Conservation (phyloP, 1,140 invertebrate genomes). For the Ostrea edulis region DNA sequence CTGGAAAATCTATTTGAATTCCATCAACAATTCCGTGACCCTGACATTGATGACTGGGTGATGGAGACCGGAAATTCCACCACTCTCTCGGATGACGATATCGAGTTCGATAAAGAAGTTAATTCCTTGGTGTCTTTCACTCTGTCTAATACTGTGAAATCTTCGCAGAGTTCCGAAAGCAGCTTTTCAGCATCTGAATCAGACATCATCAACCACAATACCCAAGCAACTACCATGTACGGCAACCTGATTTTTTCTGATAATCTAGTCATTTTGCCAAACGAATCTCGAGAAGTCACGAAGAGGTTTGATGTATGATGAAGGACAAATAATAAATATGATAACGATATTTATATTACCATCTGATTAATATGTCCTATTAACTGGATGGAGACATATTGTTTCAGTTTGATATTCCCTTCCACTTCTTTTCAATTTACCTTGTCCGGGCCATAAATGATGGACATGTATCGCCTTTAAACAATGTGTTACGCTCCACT, state of each 20-base stretch:
- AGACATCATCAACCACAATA: conserved; percentile 52
- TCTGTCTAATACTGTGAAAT: conserved; percentile 15
- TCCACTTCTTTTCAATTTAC: no score
- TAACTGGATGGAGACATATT: no score
- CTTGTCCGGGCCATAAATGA: no score
- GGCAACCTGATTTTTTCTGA: conserved; percentile 40
- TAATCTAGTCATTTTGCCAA: conserved; percentile 35
- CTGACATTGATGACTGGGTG: conserved; percentile 16
- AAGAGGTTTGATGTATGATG: neutral
- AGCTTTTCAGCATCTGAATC: conserved; percentile 48
- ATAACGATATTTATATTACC: no score
- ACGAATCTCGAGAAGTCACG: neutral
- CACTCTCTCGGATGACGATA: neutral
- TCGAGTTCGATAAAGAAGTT: neutral
- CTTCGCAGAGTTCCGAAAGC: conserved; percentile 46
- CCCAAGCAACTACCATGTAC: conserved; percentile 33
- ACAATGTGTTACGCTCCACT: no score
- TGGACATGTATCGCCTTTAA: no score
- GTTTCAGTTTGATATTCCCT: no score
- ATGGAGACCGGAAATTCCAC: conserved; percentile 46
- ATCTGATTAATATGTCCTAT: no score
- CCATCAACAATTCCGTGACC: neutral
- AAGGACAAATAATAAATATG: neutral
- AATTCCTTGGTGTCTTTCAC: conserved; percentile 43
- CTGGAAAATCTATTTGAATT: conserved; percentile 45